Conservation (phyloP, 2,888 invertebrate species). For the Chironomus riparius region DNA sequence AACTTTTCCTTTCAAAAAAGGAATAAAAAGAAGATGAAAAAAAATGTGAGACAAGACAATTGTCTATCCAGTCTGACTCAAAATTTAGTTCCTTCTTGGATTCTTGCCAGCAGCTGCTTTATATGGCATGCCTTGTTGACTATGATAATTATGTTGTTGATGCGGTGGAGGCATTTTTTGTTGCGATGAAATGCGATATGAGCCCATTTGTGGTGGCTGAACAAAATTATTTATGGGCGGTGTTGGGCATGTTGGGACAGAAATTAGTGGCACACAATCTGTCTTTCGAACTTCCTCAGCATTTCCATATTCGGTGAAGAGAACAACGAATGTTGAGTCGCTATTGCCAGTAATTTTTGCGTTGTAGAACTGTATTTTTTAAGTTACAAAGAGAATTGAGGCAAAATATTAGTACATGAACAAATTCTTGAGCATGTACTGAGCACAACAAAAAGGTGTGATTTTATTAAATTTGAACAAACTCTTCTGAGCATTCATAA, state of each 20-base stretch:
- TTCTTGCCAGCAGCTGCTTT: neutral
- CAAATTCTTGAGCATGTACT: no score
- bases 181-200: neutral
- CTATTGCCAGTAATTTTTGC: constrained; percentile 74
- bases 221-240: neutral
- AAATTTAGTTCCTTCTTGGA: neutral
- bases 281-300: constrained; percentile 77
- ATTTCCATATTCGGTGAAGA: constrained; percentile 81
- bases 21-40: no score
- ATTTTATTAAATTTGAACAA: no score
- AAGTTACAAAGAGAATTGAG: constrained; percentile 32
- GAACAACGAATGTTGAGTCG: constrained; percentile 75
- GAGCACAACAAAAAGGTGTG: no score
- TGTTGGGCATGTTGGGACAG: constrained; percentile 29
- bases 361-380: constrained; percentile 59
- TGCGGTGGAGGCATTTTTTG: no score
- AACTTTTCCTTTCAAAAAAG: no score
- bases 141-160: neutral
- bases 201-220: neutral
- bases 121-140: neutral
- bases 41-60: no score
- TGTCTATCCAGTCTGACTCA: neutral
- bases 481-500: no score
- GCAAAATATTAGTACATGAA: neutral
- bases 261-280: constrained; percentile 64